phyloP scores from a whole-genome alignment of 2,797 vertebrate species.

The Myotis vivesi region DNA sequence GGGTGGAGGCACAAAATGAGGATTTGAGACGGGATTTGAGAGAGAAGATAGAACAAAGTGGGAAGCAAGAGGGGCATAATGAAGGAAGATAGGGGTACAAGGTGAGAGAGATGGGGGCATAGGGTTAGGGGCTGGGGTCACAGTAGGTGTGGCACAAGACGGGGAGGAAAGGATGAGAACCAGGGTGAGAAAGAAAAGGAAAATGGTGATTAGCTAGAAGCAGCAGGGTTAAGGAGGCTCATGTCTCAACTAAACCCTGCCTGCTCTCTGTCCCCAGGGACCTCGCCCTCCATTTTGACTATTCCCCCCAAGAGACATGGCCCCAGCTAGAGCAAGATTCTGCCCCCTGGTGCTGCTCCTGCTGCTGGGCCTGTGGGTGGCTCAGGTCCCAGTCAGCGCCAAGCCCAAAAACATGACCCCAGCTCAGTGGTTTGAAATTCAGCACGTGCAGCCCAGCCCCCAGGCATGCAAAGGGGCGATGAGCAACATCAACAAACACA shows the following conservation, averaged over 20 bases:
- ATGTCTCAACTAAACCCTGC: neutral
- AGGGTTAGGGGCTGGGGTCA: neutral
- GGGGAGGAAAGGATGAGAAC: neutral
- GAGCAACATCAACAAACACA: neutral
- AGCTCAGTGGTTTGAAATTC: slow-evolving; percentile 43
- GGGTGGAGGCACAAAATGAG: neutral
- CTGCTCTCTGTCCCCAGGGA: neutral
- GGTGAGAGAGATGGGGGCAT: neutral
- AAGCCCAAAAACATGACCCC: slow-evolving; percentile 23
- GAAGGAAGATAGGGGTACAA: neutral
- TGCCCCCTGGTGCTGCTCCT: neutral
- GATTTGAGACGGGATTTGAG: neutral
- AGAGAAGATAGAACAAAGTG: neutral
- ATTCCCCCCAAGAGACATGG: neutral
- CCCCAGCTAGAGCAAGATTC: neutral
- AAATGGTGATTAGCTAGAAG: neutral
- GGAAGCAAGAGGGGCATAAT: neutral
- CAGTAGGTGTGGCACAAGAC: neutral
- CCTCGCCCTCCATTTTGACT: neutral
- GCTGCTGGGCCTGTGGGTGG: slow-evolving; percentile 31
- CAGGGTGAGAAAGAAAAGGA: neutral
- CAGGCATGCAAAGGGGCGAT: neutral
- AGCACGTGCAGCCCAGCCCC: neutral
- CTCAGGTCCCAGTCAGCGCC: neutral
- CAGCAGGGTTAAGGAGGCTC: neutral